Conservation (phyloP, 53 echinoderm and acorn worm species). For the Glandiceps talaboti region DNA sequence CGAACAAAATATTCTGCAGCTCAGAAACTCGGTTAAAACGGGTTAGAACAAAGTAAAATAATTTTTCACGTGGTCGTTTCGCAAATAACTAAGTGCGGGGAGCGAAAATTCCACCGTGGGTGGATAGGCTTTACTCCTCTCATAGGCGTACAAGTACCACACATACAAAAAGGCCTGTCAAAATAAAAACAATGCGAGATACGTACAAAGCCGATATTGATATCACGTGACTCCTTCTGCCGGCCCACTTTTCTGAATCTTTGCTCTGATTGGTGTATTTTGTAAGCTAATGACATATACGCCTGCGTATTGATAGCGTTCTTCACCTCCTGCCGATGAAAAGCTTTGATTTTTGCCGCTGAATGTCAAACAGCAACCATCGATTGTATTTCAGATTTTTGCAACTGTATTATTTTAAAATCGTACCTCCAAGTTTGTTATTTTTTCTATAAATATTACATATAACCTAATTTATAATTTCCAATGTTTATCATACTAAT, state of each 20-base stretch:
- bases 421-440: no score
- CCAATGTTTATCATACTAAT: no score
- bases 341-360: neutral
- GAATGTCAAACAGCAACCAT: neutral
- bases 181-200: neutral
- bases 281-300: neutral
- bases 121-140: neutral
- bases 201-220: neutral
- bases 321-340: neutral
- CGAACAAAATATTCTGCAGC: no score
- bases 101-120: slow-evolving; percentile 1
- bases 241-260: neutral
- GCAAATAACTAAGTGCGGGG: neutral
- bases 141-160: neutral
- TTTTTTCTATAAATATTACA: no score
- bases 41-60: neutral
- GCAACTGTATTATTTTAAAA: no score
- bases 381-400: neutral
- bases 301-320: neutral
- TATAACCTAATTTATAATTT: no score
- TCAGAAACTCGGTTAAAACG: no score
- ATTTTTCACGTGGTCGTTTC: neutral
- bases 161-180: neutral
- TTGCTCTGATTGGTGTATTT: neutral
- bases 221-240: neutral